Base-by-base conservation (phyloP, 2,888 invertebrate genomes). In the Cerceris rybyensis region DNA sequence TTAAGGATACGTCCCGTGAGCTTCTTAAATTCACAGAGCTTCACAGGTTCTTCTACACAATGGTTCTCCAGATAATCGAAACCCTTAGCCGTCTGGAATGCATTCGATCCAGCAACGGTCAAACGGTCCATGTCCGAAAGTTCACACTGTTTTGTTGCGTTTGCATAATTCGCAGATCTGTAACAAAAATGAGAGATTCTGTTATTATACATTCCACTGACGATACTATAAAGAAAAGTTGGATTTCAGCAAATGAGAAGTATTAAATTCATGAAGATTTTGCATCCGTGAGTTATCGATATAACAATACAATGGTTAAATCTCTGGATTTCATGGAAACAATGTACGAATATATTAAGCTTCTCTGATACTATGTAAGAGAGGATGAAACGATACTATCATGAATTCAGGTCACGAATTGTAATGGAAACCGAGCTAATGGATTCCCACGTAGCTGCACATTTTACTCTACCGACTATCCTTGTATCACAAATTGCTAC, bases 1-100 rank as follows among this genome's bases (percentile, higher is more conserved):
- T 98, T 98, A 83, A 98, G 93, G 87, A 98, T 98, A 88, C 97
- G 96, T 13, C 98, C 98, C 55, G 95, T 95, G 92, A 97, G 95
- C 91, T 97, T 96, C 93, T 98, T 97, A 93, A 98, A 98, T 93
- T 98, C 98, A 93, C 98, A 98, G 80, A 98, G 94, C 92, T 97
- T 98, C 63, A 97, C 97, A n/a, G 98, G 98, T 90, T 98, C 98
- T 89, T 97, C 97, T 49, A 98, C 97, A 93, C 98, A 98, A 92
- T 98, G 97, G 93, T 98, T 98, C 93, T 98, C 98, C 93, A 98
- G 94, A 93, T 97, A 98, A 91, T 98, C 98, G 89, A 94, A 92
- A 39, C 93, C 94, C 75, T 93, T 93, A 6, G 93, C 92, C 2
- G 92, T 85, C 91, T 96, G 95, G 93, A 97, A 97, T 85, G 96